phyloP scores from a whole-genome alignment of 2,797 vertebrate species.

The Heterohyrax brucei region DNA sequence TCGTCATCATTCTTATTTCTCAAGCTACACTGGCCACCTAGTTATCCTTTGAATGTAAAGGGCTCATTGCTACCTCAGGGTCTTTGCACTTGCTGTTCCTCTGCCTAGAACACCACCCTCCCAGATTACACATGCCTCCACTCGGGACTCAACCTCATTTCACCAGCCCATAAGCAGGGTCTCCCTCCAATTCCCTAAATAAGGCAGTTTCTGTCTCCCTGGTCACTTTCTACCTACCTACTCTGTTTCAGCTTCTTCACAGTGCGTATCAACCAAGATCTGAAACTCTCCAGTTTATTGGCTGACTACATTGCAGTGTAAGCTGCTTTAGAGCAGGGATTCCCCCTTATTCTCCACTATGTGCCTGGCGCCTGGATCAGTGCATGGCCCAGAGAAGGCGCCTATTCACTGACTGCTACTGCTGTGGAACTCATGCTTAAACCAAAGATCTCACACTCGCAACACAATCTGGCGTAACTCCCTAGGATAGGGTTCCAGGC shows the following conservation, averaged over 20 bases:
- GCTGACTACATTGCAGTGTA: neutral
- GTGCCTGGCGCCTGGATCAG: neutral
- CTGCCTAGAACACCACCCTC: neutral
- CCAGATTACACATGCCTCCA: neutral
- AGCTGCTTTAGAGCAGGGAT: neutral
- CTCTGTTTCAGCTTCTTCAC: neutral
- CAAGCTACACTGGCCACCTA: neutral
- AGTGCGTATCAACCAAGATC: neutral
- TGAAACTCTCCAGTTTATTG: neutral
- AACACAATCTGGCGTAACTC: neutral
- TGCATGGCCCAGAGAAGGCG: neutral
- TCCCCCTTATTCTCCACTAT: neutral
- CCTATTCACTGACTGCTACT: neutral
- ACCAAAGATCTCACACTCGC: neutral
- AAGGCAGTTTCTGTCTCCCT: neutral
- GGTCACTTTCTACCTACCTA: neutral
- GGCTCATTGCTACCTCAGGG: neutral
- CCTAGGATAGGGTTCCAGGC: neutral
- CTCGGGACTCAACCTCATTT: neutral
- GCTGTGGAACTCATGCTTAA: neutral
- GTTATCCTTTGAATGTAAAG: neutral
- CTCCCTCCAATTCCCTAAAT: neutral
- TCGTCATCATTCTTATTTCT: neutral
- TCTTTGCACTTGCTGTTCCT: neutral
- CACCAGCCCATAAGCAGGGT: neutral